phyloP scores from a whole-genome alignment of 2,888 invertebrate genomes.

The Gortyna flavago region DNA sequence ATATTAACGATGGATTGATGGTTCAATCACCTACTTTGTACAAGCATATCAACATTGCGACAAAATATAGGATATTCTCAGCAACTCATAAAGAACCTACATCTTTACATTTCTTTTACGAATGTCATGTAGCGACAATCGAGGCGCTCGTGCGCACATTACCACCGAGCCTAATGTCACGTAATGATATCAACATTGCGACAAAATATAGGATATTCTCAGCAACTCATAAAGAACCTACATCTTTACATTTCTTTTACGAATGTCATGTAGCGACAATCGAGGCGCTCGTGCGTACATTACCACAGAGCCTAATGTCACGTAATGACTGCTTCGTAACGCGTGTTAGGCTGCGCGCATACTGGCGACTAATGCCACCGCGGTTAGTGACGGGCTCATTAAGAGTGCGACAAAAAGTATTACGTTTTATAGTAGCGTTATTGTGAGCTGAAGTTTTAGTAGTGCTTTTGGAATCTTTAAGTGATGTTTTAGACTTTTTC shows the following conservation, averaged over 20 bases:
- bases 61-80: constrained; percentile 2
- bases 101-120: constrained; percentile 38
- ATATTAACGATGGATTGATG: background rate
- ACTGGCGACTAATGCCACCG: constrained; percentile 62
- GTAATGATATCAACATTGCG: constrained; percentile 69
- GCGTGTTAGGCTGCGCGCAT: constrained; percentile 66
- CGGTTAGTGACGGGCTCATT: constrained; percentile 64
- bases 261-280: constrained; percentile 43
- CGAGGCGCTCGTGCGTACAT: constrained; percentile 63
- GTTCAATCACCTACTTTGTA: background rate
- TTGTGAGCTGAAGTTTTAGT: background rate
- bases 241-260: constrained; percentile 36
- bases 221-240: constrained; percentile 2
- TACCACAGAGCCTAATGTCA: constrained; percentile 68
- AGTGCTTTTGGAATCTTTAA: background rate
- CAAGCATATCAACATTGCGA: background rate
- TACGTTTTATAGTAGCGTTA: constrained; percentile 10
- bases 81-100: background rate
- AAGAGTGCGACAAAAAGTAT: constrained; percentile 53
- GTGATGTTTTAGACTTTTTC: no score
- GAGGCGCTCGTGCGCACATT: constrained; percentile 65
- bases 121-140: constrained; percentile 42
- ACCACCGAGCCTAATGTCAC: constrained; percentile 68
- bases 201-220: constrained; percentile 2
- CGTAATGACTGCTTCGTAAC: constrained; percentile 68